Conservation (phyloP, 2,888 invertebrate species). For the Tipula vernalis region DNA sequence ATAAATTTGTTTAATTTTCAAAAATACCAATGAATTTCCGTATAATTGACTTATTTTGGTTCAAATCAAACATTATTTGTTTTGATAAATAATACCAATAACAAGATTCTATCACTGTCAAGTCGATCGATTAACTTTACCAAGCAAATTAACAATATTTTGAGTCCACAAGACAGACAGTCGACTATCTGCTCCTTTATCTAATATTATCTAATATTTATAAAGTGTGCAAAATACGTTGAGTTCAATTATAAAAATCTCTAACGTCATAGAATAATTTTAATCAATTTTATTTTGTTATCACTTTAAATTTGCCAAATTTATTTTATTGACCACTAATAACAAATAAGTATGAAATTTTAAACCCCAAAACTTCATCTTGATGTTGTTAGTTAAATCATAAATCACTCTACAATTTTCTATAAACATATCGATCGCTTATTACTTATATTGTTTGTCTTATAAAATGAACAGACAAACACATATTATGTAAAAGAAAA, state of each 20-base stretch:
- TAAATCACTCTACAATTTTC: not conserved
- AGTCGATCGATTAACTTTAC: too few species aligned
- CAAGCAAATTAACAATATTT: too few species aligned
- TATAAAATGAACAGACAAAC: not conserved
- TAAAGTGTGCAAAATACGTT: not conserved
- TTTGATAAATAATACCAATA: too few species aligned
- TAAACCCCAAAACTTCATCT: too few species aligned
- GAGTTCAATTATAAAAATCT: not conserved
- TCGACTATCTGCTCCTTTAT: too few species aligned
- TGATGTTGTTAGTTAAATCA: too few species aligned
- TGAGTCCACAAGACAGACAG: too few species aligned
- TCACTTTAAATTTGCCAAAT: not conserved
- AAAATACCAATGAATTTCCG: not conserved
- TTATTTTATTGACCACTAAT: too few species aligned
- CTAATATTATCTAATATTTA: too few species aligned
- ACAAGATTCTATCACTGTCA: too few species aligned
- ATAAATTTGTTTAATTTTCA: not conserved
- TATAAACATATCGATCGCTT: not conserved
- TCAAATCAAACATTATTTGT: not conserved
- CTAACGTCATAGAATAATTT: not conserved
- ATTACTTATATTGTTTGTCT: not conserved
- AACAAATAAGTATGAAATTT: too few species aligned
- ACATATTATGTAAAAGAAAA: not conserved
- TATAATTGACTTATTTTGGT: not conserved
- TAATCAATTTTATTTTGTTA: not conserved